Percentiles rank a stretch among this genome's conserved stretches.
phyloP scores from a whole-genome alignment of 2,888 invertebrate genomes.

The Beris chalybata region DNA sequence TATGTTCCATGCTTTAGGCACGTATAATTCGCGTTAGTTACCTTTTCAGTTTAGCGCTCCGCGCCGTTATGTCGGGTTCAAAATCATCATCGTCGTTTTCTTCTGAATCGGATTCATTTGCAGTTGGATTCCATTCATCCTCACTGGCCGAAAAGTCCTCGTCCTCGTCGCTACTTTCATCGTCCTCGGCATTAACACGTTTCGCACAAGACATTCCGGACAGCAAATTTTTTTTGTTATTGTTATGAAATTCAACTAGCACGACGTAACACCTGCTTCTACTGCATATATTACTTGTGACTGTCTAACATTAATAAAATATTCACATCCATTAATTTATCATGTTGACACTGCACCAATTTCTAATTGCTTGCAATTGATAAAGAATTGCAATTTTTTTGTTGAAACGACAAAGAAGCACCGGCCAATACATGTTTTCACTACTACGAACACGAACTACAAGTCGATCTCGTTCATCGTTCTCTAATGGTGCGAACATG shows the following conservation, averaged over 20 bases:
- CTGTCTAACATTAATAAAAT: no score
- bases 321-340: no score
- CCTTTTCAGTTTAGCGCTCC: constrained; percentile 10
- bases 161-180: constrained; percentile 45
- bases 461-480: no score
- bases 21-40: not conserved
- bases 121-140: constrained; percentile 52
- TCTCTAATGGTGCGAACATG: no score
- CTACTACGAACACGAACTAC: no score
- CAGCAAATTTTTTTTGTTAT: not conserved
- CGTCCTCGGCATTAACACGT: constrained; percentile 24
- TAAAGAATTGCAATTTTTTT: no score
- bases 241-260: constrained; percentile 19
- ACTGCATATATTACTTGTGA: no score
- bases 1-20: not conserved
- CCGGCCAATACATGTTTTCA: no score
- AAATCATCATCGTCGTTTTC: constrained; percentile 51
- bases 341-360: no score
- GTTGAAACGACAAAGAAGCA: no score
- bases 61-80: constrained; percentile 20
- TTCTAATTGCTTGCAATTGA: no score
- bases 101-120: constrained; percentile 40
- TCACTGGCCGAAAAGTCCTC: constrained; percentile 55
- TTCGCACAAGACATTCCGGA: constrained; percentile 10
- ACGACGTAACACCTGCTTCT: no score